These are phyloP conservation scores for Eretmochelys imbricata DNA, from an alignment of 2,113 vertebrate species.

Conservation along the genomic window DNA sequence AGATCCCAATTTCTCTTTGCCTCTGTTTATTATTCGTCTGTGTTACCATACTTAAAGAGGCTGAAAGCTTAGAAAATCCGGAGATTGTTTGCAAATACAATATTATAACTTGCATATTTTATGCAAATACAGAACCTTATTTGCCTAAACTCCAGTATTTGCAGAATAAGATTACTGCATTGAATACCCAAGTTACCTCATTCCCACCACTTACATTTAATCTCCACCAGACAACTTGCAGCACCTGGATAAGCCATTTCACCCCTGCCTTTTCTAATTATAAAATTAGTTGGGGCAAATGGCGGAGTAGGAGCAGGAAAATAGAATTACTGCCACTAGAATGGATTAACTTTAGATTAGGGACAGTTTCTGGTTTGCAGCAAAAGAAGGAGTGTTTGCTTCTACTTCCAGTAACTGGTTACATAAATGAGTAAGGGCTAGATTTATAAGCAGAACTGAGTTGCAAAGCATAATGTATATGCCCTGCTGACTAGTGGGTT, in stretches of 20 bases:
- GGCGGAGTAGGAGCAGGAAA: background rate
- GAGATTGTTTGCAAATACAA: background rate
- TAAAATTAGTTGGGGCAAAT: background rate
- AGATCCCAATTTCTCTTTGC: background rate
- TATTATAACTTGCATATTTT: accelerated
- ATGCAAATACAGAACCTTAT: background rate
- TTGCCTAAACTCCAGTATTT: background rate
- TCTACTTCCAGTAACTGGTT: background rate
- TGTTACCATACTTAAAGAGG: background rate
- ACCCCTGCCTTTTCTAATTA: background rate
- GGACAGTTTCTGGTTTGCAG: background rate
- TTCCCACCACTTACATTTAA: accelerated
- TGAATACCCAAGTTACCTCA: background rate
- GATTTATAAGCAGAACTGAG: background rate
- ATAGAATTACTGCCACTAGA: background rate
- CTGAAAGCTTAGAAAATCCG: background rate
- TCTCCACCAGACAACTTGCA: background rate
- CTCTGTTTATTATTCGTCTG: background rate
- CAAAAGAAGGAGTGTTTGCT: background rate
- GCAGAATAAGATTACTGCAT: background rate
- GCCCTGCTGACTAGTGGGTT: too few relatives aligned
- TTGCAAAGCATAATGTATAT: background rate
- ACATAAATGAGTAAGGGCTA: background rate
- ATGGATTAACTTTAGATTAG: background rate
- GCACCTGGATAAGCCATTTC: background rate